Percentiles rank a stretch among this genome's conserved stretches.
These are phyloP conservation scores for Cyanoliseus patagonus DNA, from an alignment of 2,113 vertebrate genomes.

Conservation along the genomic window DNA sequence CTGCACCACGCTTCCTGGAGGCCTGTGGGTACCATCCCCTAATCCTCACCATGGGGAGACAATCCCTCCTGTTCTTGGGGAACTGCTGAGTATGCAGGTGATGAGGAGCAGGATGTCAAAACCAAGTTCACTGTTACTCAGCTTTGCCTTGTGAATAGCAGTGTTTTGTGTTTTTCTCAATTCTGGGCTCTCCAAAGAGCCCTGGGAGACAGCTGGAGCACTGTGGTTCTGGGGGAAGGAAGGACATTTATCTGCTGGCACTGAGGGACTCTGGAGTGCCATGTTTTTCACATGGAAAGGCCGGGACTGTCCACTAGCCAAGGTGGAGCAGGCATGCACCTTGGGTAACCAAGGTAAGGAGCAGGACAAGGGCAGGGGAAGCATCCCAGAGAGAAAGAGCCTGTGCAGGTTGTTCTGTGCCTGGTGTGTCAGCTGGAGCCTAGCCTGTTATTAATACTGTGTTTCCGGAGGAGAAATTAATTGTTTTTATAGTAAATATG, in stretches of 20 bases:
- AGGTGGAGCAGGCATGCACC: accelerated
- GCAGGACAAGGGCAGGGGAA: too few relatives aligned
- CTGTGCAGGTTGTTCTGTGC: background rate
- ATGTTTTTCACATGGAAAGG: background rate
- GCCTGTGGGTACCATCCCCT: background rate
- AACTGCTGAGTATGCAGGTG: background rate
- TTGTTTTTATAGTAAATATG: background rate
- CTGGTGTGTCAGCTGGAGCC: background rate
- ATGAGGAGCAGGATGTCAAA: background rate
- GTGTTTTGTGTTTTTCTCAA: background rate
- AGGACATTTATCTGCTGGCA: background rate
- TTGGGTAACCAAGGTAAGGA: background rate
- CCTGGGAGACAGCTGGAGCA: background rate
- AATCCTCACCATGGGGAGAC: background rate
- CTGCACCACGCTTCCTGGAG: background rate
- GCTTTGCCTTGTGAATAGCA: background rate
- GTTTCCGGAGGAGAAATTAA: background rate
- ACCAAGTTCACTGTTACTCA: background rate
- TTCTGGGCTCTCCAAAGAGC: background rate
- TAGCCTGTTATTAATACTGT: background rate
- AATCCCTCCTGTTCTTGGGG: background rate
- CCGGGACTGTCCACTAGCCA: background rate
- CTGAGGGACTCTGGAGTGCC: background rate
- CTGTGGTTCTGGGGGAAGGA: background rate
- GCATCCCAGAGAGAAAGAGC: background rate